These are phyloP conservation scores for Pherbina coryleti DNA, from an alignment of 2,888 invertebrate species.

Conservation along the genomic window DNA sequence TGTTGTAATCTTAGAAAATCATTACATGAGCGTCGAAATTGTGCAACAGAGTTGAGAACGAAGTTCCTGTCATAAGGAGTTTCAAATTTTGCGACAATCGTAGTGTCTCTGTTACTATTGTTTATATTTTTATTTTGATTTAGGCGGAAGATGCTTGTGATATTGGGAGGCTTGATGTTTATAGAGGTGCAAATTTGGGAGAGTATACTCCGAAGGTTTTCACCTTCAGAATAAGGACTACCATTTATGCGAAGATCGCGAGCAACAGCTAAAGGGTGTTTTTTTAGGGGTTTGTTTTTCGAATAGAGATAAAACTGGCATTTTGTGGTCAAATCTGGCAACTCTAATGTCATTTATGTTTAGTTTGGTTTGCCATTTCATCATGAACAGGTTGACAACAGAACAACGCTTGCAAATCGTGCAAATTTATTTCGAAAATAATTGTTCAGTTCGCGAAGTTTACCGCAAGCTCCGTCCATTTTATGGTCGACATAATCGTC, in stretches of 20 bases:
- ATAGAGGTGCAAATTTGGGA: neutral
- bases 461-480: too few species aligned
- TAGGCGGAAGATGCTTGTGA: neutral
- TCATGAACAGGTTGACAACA: too few species aligned
- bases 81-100: neutral
- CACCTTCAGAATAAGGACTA: neutral
- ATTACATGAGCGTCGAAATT: neutral
- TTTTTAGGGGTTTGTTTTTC: too few species aligned
- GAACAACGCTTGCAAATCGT: too few species aligned
- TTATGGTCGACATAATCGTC: too few species aligned
- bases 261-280: neutral
- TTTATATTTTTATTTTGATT: neutral
- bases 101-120: neutral
- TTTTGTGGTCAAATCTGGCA: too few species aligned
- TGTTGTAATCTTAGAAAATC: too few species aligned
- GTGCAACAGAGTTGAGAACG: neutral
- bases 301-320: too few species aligned
- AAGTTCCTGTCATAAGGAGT: neutral
- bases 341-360: too few species aligned
- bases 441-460: too few species aligned
- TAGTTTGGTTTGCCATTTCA: too few species aligned
- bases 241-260: conserved; percentile 5
- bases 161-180: neutral
- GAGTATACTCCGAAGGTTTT: neutral
- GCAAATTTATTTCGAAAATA: too few species aligned